These are phyloP conservation scores for Thelaira solivaga DNA, from an alignment of 2,888 invertebrate genomes.

Conservation along the genomic window DNA sequence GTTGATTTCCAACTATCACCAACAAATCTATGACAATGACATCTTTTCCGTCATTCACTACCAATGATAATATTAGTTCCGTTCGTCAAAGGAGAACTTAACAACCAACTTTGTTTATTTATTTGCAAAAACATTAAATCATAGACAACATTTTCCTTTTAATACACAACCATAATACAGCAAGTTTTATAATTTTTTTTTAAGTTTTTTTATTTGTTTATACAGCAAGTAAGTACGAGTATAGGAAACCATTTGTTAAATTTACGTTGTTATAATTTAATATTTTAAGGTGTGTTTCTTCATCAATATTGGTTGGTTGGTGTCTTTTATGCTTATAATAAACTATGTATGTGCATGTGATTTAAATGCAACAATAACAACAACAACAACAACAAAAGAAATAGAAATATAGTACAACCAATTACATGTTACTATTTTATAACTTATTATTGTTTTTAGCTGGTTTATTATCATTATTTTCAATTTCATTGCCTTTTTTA, in stretches of 20 bases:
- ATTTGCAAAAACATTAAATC: neutral
- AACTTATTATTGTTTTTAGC: slow-evolving; percentile 26
- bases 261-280: slow-evolving; percentile 39
- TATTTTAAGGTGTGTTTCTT: slow-evolving; percentile 63
- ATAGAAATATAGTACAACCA: neutral
- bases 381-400: neutral
- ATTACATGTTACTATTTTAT: slow-evolving; percentile 28
- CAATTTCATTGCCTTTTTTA: slow-evolving; percentile 55
- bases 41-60: slow-evolving; percentile 34
- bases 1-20: slow-evolving; percentile 37
- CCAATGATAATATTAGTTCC: slow-evolving; percentile 1
- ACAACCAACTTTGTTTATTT: too few relatives aligned
- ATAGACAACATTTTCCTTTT: slow-evolving; percentile 33
- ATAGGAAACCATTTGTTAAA: slow-evolving; percentile 53
- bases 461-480: slow-evolving; percentile 55
- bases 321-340: slow-evolving; percentile 54
- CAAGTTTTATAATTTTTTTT: neutral
- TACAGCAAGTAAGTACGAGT: slow-evolving; percentile 3
- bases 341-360: too few relatives aligned
- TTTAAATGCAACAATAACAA: slow-evolving; percentile 43
- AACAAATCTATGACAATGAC: slow-evolving; percentile 30
- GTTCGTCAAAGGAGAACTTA: slow-evolving; percentile 11
- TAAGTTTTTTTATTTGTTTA: neutral
- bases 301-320: slow-evolving; percentile 22
- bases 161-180: neutral